These are phyloP conservation scores for Peribatodes rhomboidaria DNA, from an alignment of 2,888 invertebrate species.

Conservation along the genomic window DNA sequence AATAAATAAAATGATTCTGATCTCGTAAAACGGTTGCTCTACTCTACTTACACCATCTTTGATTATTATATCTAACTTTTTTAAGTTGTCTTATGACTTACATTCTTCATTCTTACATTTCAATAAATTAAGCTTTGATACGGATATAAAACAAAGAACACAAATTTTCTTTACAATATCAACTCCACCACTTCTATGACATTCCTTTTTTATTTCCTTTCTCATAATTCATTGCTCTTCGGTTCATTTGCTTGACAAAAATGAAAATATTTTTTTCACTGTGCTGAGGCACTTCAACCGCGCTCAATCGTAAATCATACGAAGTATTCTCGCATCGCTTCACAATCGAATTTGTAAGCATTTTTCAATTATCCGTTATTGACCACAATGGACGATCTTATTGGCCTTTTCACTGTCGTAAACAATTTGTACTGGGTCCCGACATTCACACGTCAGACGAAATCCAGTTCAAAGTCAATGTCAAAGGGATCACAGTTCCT, in stretches of 20 bases:
- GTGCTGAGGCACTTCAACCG: conserved; percentile 65
- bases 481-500: conserved; percentile 41
- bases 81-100: no score
- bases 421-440: conserved; percentile 71
- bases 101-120: no score
- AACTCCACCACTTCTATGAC: background rate
- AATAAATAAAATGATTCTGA: conserved; percentile 2
- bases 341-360: conserved; percentile 82
- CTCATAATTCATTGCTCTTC: conserved; percentile 37
- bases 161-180: background rate
- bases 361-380: conserved; percentile 85
- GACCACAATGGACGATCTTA: conserved; percentile 80
- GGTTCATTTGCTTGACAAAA: conserved; percentile 46
- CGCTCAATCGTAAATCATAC: conserved; percentile 76
- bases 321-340: conserved; percentile 71
- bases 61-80: background rate
- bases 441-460: conserved; percentile 48
- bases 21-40: background rate
- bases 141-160: background rate
- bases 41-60: background rate
- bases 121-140: no score
- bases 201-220: conserved; percentile 12
- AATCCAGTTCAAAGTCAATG: conserved; percentile 54
- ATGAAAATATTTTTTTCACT: conserved; percentile 55
- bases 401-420: conserved; percentile 77